Conservation (phyloP, 1,140 invertebrate genomes). For the Whitmania pigra region DNA sequence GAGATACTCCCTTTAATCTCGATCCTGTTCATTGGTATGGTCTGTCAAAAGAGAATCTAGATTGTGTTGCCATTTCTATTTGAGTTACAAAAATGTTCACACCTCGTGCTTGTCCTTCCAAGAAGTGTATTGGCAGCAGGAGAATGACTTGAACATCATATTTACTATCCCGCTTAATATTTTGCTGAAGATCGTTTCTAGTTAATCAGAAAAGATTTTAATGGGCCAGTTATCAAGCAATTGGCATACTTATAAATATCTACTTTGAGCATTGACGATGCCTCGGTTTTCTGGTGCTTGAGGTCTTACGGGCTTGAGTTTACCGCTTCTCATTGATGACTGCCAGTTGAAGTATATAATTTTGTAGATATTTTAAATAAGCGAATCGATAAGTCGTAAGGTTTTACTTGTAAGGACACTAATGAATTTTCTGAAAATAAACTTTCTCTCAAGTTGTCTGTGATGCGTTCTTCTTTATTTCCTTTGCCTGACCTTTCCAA, state of each 20-base stretch:
- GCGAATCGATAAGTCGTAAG: not conserved
- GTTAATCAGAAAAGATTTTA: not conserved
- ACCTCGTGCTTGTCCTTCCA: conserved; percentile 4
- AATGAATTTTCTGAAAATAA: not conserved
- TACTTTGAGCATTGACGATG: conserved; percentile 5
- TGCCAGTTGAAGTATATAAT: not conserved
- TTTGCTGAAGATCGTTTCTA: conserved; percentile 13
- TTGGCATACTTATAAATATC: not conserved
- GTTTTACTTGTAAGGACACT: not conserved
- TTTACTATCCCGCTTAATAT: not conserved
- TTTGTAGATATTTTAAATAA: not conserved
- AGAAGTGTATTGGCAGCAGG: conserved; percentile 6
- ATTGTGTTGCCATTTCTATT: no score
- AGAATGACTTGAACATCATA: conserved; percentile 8
- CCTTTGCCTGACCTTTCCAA: not conserved
- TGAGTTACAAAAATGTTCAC: no score
- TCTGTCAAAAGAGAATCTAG: no score
- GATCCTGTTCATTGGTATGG: no score
- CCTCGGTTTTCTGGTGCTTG: not conserved
- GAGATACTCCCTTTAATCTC: no score
- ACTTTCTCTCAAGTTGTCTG: not conserved
- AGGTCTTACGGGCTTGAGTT: not conserved
- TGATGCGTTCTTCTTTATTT: conserved; percentile 6
- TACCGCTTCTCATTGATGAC: not conserved
- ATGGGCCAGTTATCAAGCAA: not conserved